Percentiles rank a stretch among this genome's conserved stretches.
These are phyloP conservation scores for Megastigmus dorsalis DNA, from an alignment of 2,888 invertebrate genomes.

Conservation along the genomic window DNA sequence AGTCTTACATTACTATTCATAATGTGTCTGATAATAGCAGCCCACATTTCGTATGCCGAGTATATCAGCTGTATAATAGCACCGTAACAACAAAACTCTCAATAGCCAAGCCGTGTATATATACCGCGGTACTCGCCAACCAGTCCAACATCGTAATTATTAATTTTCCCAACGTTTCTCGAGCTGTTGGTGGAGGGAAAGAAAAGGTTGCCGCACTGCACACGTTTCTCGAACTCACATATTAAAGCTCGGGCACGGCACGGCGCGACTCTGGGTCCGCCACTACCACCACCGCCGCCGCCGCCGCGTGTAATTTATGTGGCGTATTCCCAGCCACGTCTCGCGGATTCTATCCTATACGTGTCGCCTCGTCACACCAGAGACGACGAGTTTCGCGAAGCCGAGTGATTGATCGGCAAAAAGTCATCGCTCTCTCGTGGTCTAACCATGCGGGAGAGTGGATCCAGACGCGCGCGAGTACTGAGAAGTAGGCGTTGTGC, in stretches of 20 bases:
- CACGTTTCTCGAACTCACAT: slow-evolving; percentile 17
- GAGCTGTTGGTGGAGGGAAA: background rate
- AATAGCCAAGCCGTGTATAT: no score
- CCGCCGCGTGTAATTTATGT: slow-evolving; percentile 27
- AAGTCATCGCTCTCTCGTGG: slow-evolving; percentile 26
- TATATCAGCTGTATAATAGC: no score
- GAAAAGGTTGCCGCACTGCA: no score
- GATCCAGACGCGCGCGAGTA: slow-evolving; percentile 30
- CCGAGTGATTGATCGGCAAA: slow-evolving; percentile 45
- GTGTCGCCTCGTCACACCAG: background rate
- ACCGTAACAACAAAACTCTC: no score
- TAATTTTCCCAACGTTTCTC: slow-evolving; percentile 18
- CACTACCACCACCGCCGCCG: no score
- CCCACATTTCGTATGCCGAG: no score
- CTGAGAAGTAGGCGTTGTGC: slow-evolving; percentile 3
- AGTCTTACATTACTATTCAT: no score
- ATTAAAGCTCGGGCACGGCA: background rate
- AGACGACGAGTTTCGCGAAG: background rate
- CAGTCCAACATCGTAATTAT: no score
- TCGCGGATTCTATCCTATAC: slow-evolving; percentile 21
- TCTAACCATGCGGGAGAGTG: slow-evolving; percentile 4
- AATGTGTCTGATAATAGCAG: no score
- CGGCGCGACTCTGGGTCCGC: no score
- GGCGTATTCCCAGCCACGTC: background rate
- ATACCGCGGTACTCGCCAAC: no score